These are phyloP conservation scores for Tipula lateralis DNA, from an alignment of 2,888 invertebrate genomes.

Conservation along the genomic window DNA sequence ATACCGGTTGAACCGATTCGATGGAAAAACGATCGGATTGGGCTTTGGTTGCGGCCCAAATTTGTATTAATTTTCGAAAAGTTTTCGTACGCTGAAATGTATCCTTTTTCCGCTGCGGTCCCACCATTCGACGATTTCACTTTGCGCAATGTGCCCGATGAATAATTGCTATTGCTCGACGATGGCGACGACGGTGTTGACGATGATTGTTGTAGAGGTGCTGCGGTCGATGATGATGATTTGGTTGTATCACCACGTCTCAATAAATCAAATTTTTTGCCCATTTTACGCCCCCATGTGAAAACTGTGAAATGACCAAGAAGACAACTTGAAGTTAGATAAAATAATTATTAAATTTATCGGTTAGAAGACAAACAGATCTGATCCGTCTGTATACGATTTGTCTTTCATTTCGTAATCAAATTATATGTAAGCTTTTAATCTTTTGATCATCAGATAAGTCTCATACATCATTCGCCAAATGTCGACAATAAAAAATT, in stretches of 20 bases:
- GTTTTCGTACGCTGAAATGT: conserved; percentile 37
- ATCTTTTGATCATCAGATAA: background rate
- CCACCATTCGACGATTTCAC: conserved; percentile 43
- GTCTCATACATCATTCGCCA: background rate
- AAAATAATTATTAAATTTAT: background rate
- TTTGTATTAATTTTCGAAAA: conserved; percentile 26
- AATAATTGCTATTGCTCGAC: conserved; percentile 32
- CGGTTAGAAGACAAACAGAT: background rate
- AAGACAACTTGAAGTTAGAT: background rate
- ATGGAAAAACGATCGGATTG: conserved; percentile 67
- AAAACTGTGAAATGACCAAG: conserved; percentile 54
- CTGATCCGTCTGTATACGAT: background rate
- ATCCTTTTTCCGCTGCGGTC: conserved; percentile 42
- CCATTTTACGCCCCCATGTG: conserved; percentile 75
- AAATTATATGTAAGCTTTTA: background rate
- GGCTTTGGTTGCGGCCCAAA: conserved; percentile 49
- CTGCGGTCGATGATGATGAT: conserved; percentile 40
- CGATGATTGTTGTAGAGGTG: conserved; percentile 35
- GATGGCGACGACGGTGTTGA: conserved; percentile 42
- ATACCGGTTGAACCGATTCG: conserved; percentile 73
- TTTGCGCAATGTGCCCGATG: conserved; percentile 33
- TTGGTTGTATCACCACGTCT: conserved; percentile 56
- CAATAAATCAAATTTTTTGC: conserved; percentile 69
- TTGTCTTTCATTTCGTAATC: background rate
- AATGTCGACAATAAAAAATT: background rate